Conservation (phyloP, 2,888 invertebrate species). For the Lasioglossum figueresi region DNA sequence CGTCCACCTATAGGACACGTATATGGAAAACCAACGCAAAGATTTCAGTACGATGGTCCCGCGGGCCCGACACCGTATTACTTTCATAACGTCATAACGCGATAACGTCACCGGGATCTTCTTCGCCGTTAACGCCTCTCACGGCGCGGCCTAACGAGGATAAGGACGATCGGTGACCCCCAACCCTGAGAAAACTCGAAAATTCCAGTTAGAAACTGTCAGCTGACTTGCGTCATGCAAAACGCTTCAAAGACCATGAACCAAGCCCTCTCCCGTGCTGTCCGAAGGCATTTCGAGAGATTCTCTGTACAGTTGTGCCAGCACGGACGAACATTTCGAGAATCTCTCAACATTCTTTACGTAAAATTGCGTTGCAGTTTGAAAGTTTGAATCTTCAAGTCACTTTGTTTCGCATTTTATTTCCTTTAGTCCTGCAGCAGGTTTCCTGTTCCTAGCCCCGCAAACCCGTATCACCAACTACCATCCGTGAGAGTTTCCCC, state of each 20-base stretch:
- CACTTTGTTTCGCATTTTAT: conserved; percentile 5
- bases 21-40: neutral
- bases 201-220: neutral
- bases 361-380: neutral
- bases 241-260: neutral
- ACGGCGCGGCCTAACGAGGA: neutral
- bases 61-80: neutral
- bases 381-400: no score
- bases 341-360: neutral
- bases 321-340: neutral
- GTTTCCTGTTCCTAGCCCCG: neutral
- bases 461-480: neutral
- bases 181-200: neutral
- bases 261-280: neutral
- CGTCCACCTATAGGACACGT: neutral
- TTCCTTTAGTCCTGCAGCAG: neutral
- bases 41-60: neutral
- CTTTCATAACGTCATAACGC: conserved; percentile 8
- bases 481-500: neutral
- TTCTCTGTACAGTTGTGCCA: neutral
- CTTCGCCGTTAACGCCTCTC: neutral
- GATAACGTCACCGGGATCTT: neutral
- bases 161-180: conserved; percentile 2
- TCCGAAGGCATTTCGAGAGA: neutral
- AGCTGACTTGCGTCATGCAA: neutral